A percentile compares a stretch with the other conserved stretches of the same genome.
These are phyloP conservation scores for Ceratina calcarata DNA, from an alignment of 1,140 invertebrate genomes.

Conservation along the genomic window DNA sequence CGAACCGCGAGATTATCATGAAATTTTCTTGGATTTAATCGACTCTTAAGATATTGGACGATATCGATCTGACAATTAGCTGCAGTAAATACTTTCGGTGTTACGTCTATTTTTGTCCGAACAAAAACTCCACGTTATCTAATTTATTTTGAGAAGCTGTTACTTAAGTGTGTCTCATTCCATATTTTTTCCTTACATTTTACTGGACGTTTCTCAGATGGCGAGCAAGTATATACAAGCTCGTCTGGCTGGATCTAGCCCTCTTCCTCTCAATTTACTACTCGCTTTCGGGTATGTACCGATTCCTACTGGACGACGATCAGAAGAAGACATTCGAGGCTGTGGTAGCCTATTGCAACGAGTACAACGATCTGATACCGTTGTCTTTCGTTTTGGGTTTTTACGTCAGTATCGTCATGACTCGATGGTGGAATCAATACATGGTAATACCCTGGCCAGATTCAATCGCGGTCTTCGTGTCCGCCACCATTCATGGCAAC, in stretches of 20 bases:
- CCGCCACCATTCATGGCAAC: constrained; percentile 87
- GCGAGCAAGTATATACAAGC: constrained; percentile 87
- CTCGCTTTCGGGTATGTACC: constrained; percentile 82
- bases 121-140: no score
- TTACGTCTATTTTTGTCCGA: no score
- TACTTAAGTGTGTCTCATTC: background rate
- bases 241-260: constrained; percentile 86
- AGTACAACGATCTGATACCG: constrained; percentile 89
- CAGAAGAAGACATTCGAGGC: constrained; percentile 87
- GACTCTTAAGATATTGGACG: background rate
- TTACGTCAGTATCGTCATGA: constrained; percentile 95
- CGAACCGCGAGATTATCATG: background rate
- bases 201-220: constrained; percentile 80
- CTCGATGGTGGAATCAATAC: constrained; percentile 96
- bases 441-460: constrained; percentile 89
- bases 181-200: background rate
- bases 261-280: constrained; percentile 85
- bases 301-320: constrained; percentile 80
- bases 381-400: constrained; percentile 94
- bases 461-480: constrained; percentile 91
- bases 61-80: no score
- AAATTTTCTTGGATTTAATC: background rate
- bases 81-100: no score
- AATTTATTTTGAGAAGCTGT: no score
- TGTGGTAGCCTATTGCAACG: constrained; percentile 89